phyloP scores from a whole-genome alignment of 2,797 vertebrate species.

The Pseudotriccus pelzelni region DNA sequence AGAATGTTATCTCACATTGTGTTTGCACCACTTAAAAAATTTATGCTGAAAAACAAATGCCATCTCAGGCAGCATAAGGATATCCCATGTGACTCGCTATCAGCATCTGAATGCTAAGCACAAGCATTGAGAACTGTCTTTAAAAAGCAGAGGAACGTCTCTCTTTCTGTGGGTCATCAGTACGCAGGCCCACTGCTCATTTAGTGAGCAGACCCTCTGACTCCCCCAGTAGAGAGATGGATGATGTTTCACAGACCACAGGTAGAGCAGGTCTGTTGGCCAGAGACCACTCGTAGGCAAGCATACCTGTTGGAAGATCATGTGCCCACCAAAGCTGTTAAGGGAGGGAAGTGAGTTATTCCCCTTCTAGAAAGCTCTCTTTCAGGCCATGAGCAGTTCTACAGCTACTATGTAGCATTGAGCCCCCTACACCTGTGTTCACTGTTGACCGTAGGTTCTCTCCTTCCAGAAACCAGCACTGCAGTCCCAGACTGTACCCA shows the following conservation, averaged over 20 bases:
- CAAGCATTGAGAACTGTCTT: not conserved
- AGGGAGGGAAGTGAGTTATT: not conserved
- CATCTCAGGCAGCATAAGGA: constrained; percentile 9
- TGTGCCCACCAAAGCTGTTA: not conserved
- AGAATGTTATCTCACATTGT: not conserved
- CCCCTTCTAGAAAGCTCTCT: not conserved
- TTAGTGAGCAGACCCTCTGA: not conserved
- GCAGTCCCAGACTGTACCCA: not conserved
- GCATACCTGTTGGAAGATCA: not conserved
- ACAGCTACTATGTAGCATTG: not conserved
- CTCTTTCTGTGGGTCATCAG: not conserved
- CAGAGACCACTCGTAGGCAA: not conserved
- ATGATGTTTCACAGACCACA: not conserved
- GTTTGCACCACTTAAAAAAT: constrained; percentile 2
- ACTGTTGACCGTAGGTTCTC: not conserved
- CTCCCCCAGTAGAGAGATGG: not conserved
- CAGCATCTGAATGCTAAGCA: not conserved
- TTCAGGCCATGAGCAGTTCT: not conserved
- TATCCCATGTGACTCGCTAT: constrained; percentile 1
- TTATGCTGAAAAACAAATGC: constrained; percentile 8
- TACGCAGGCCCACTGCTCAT: not conserved
- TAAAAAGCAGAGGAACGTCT: not conserved
- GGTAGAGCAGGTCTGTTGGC: not conserved
- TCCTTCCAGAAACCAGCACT: not conserved
- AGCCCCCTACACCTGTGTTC: not conserved